Evolutionary conservation across 2,888 invertebrate genomes (phyloP).

Genomic region (Nasonia oneida): DNA sequence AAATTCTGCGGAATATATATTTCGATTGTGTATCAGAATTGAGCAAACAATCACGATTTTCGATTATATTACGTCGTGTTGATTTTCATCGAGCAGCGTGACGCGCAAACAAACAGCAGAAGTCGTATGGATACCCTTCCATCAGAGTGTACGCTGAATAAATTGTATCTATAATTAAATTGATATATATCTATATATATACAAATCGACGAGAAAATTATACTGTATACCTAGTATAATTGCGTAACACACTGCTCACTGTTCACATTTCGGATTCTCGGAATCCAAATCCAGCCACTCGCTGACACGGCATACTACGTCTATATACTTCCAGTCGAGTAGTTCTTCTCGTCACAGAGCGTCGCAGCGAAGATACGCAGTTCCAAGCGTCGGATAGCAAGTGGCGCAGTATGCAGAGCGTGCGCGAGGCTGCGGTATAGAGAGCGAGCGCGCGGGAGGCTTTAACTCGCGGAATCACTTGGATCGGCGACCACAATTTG

Average conservation of each 20-base stretch:
- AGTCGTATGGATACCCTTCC: neutral
- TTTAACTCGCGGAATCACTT: conserved; percentile 60
- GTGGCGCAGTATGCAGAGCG: neutral
- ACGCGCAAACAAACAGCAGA: neutral
- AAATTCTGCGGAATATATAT: neutral
- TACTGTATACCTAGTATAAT: too few relatives aligned
- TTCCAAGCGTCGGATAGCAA: neutral
- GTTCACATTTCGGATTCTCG: too few relatives aligned
- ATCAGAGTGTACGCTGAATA: neutral
- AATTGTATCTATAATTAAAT: neutral
- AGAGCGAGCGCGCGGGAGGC: neutral
- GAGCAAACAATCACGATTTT: neutral
- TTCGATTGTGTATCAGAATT: neutral
- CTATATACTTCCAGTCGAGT: too few relatives aligned
- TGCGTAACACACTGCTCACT: too few relatives aligned
- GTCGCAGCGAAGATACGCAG: neutral
- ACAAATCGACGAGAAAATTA: too few relatives aligned
- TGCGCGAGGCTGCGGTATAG: neutral
- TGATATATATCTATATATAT: too few relatives aligned
- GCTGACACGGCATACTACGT: too few relatives aligned
- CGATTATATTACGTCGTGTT: neutral
- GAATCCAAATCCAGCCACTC: too few relatives aligned
- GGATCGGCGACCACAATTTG: conserved; percentile 61
- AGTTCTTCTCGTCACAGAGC: too few relatives aligned
- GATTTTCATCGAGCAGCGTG: neutral